Evolutionary conservation across 1,140 invertebrate genomes (phyloP), one percentile per base, ranked within the genome.

Genomic region (Aphelinus certus): DNA sequence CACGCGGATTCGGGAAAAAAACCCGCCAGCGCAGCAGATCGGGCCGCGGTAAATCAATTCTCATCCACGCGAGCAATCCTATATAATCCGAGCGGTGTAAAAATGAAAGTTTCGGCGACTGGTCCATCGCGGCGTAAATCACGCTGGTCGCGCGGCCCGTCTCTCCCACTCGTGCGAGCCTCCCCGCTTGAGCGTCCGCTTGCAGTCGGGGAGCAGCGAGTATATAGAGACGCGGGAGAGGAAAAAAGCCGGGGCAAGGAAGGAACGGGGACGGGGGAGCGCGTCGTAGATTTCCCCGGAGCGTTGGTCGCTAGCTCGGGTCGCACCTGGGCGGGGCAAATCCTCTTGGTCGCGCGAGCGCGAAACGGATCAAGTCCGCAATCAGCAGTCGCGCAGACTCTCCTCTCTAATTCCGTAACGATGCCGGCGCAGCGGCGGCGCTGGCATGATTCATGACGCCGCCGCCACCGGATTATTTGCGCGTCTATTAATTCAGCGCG

Each of bases 401-500:
- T 56, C 7, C 3, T 65, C 70, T 71, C 63, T 72, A 72, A 72
- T 72, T 72, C 47, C 62, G 71, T 65, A 58, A 67, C 26, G 26
- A 26, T 26, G 26, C 26, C 26, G 26, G 26, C 26, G 26, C 26
- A 26, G 26, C 26, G 26, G 26, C 26, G 26, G 26, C 26, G 64
- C 7, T 48, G 53, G n/a, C 47, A 64, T 73, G 71, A 73, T 73
- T 73, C 71, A 73, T 73, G 71, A 73, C 56, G 64, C 64, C 26
- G 26, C 26, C 26, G 26, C 26, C 45, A 48, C n/a, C 67, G 64
- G 60, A 74, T 69, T 74, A 74, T 74, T 74, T 63, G 73, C 65
- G 43, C 66, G 67, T 74, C 65, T 74, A 74, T 74, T 74, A 74
- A 74, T 74, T 56, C 66, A 68, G 9, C 62, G 57, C 26, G 26